phyloP scores from a whole-genome alignment of 2,888 invertebrate species.

The Sarcophaga variegata region DNA sequence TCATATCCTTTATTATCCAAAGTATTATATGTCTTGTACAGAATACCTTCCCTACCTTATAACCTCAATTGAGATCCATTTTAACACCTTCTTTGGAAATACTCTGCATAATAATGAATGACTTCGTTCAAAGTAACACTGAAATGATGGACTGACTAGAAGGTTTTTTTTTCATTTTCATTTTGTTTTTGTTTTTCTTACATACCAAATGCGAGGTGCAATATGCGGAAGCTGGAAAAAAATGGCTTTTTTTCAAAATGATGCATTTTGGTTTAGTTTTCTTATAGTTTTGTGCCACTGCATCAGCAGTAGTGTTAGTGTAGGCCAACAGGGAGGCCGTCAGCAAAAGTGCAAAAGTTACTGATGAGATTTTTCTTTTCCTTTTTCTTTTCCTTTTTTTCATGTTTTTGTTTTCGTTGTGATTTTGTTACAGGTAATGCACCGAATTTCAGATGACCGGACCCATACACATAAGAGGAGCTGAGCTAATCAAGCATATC shows the following conservation, averaged over 20 bases:
- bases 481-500: slow-evolving; percentile 64
- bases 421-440: neutral
- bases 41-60: too few species aligned
- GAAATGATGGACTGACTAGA: slow-evolving; percentile 51
- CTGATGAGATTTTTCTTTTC: slow-evolving; percentile 65
- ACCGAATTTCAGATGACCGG: slow-evolving; percentile 57
- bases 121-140: slow-evolving; percentile 28
- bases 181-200: neutral
- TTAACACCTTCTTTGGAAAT: too few species aligned
- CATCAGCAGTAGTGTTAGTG: slow-evolving; percentile 18
- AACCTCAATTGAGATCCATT: too few species aligned
- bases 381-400: slow-evolving; percentile 30
- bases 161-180: slow-evolving; percentile 39
- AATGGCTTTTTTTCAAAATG: slow-evolving; percentile 24
- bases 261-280: slow-evolving; percentile 23
- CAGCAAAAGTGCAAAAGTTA: slow-evolving; percentile 65
- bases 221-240: slow-evolving; percentile 64
- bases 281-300: slow-evolving; percentile 54
- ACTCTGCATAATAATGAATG: too few species aligned
- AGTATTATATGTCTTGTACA: too few species aligned
- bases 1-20: too few species aligned
- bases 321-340: slow-evolving; percentile 42
- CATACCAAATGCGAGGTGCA: slow-evolving; percentile 27
- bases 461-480: slow-evolving; percentile 34
- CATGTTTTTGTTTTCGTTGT: neutral